These are phyloP conservation scores for Hirtodrosophila confusa DNA, from an alignment of 2,888 invertebrate genomes.

Conservation along the genomic window DNA sequence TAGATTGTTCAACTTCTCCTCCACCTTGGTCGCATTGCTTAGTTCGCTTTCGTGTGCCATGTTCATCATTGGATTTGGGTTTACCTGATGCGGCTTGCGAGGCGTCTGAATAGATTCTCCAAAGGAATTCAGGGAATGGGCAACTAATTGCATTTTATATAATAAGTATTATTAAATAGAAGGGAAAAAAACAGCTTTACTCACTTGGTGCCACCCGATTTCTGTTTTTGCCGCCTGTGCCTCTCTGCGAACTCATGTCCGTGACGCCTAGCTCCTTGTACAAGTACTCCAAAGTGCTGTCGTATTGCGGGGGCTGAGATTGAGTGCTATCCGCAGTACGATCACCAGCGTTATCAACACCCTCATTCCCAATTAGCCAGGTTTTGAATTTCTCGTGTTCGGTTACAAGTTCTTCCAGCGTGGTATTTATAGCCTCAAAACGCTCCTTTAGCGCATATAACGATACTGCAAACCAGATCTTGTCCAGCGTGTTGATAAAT, in stretches of 20 bases:
- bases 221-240: slow-evolving; percentile 45
- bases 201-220: slow-evolving; percentile 72
- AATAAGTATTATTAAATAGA: neutral
- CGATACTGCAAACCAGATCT: slow-evolving; percentile 83
- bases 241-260: slow-evolving; percentile 58
- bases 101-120: slow-evolving; percentile 63
- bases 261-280: slow-evolving; percentile 69
- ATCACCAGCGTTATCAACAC: neutral
- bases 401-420: slow-evolving; percentile 69
- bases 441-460: slow-evolving; percentile 81
- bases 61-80: slow-evolving; percentile 50
- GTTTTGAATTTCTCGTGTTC: slow-evolving; percentile 73
- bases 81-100: slow-evolving; percentile 32
- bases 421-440: slow-evolving; percentile 78
- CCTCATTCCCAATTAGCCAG: slow-evolving; percentile 43
- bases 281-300: slow-evolving; percentile 70
- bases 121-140: slow-evolving; percentile 72
- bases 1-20: slow-evolving; percentile 82
- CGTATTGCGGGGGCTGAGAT: slow-evolving; percentile 65
- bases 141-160: slow-evolving; percentile 38
- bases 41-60: slow-evolving; percentile 78
- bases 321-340: slow-evolving; percentile 34
- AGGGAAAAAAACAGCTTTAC: slow-evolving; percentile 2
- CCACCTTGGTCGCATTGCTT: slow-evolving; percentile 78
- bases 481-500: slow-evolving; percentile 81